Evolutionary conservation across 1,140 invertebrate genomes (phyloP), one percentile per base, ranked within the genome.

Genomic region (Bilobella aurantiaca): DNA sequence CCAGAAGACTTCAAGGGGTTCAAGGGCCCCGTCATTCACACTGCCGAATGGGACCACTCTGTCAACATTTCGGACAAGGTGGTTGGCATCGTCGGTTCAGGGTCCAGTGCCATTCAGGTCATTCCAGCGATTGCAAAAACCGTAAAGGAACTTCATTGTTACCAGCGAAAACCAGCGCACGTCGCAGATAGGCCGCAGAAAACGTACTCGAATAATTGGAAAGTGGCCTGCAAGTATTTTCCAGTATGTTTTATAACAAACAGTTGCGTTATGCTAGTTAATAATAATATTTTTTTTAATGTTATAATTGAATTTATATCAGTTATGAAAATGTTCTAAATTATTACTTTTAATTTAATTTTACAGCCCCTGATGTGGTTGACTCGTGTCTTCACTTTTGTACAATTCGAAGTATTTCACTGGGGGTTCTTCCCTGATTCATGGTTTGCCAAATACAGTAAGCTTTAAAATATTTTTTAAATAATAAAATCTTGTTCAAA

Each of bases 11-110:
- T 71, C 34, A 21, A 60, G 0, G 3, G 30, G 0, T 71, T 69
- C 37, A 42, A 58, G 28, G 64, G 66, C 0, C 25, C 46, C 2
- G 57, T 65, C 29, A 47, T 67, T 56, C 66, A 66, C 32, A 61
- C 67, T 3, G 59, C 63, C 14, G 21, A 64, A 30, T 71, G 70
- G 70, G 53, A 71, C 31, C 23, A 30, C 2, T 25, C 47, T 2
- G 42, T 71, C 28, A 29, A 67, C 3, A 18, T 69, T 8, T 27
- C 64, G 47, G 57, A 65, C 25, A 66, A 71, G 62, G 27, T 25
- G 0, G 70, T 71, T 3, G 70, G 37, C 16, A 42, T 71, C 0
- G 56, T 71, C 2, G 70, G 70, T 1, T 69, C 53, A 27, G 70
- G 70, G 25, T 61, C 67, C 0, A 67, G 47, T 58, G 65, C 67